Percentiles rank a stretch among this genome's conserved stretches.
phyloP scores from a whole-genome alignment of 2,888 invertebrate species.

The Macroteleia sp. region DNA sequence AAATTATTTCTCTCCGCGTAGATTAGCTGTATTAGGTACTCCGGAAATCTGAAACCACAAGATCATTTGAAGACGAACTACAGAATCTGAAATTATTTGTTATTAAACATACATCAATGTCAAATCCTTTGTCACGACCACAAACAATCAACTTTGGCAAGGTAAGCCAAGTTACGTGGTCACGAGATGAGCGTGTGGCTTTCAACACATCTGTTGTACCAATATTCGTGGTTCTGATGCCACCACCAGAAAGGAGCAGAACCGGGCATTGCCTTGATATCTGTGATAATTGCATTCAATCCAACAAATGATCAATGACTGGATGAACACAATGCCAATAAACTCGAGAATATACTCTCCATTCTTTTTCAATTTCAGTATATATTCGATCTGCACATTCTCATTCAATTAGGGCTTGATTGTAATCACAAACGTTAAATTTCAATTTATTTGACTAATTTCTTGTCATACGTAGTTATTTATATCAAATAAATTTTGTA shows the following conservation, averaged over 20 bases:
- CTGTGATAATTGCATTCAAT: constrained; percentile 28
- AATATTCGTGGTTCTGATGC: constrained; percentile 69
- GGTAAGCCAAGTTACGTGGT: constrained; percentile 63
- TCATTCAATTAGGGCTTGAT: too few species aligned
- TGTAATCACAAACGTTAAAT: too few species aligned
- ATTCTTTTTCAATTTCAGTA: too few species aligned
- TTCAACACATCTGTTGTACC: constrained; percentile 71
- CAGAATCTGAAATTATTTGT: constrained; percentile 30
- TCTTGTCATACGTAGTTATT: too few species aligned
- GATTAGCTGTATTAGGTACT: too few species aligned
- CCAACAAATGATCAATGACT: constrained; percentile 27
- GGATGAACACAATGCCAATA: constrained; percentile 1
- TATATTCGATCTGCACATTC: too few species aligned
- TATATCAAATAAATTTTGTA: too few species aligned
- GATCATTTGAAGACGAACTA: too few species aligned
- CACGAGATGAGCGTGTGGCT: constrained; percentile 70
- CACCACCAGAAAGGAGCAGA: constrained; percentile 66
- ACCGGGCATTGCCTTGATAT: constrained; percentile 40
- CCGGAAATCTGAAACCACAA: too few species aligned
- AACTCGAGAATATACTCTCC: not conserved
- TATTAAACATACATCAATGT: constrained; percentile 47
- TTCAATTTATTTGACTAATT: too few species aligned
- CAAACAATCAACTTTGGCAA: constrained; percentile 71
- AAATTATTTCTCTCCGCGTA: too few species aligned
- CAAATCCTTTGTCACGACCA: constrained; percentile 75